These are phyloP conservation scores for Drosophila putrida DNA, from an alignment of 2,888 invertebrate species.

Conservation along the genomic window DNA sequence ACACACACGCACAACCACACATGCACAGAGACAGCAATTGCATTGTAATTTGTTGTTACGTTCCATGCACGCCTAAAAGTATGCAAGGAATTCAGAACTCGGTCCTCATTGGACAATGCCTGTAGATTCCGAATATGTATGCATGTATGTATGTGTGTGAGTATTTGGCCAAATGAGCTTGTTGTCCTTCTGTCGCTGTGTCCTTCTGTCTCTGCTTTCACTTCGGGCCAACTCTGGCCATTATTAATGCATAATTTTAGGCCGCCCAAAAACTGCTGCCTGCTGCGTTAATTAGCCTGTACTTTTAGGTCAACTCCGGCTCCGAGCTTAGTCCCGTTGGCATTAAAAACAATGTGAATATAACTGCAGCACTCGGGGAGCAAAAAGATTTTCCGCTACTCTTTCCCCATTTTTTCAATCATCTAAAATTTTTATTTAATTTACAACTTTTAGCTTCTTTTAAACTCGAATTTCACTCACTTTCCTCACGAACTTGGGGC, in stretches of 20 bases:
- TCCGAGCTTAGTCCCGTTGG: background rate
- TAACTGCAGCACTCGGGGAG: constrained; percentile 1
- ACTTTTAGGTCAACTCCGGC: constrained; percentile 35
- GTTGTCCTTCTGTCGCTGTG: constrained; percentile 2
- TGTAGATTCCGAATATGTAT: constrained; percentile 18
- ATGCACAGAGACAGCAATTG: constrained; percentile 52
- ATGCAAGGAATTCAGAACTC: constrained; percentile 46
- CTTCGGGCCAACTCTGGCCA: constrained; percentile 18
- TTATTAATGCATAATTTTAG: constrained; percentile 74
- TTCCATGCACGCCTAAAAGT: constrained; percentile 40
- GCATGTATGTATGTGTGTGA: constrained; percentile 1
- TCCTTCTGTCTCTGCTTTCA: constrained; percentile 17
- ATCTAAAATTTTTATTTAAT: constrained; percentile 7
- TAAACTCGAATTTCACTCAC: constrained; percentile 4
- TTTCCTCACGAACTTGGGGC: constrained; percentile 27
- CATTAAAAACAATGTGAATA: constrained; percentile 4
- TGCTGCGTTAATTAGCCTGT: constrained; percentile 63
- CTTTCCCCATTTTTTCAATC: background rate
- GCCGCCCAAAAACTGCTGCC: constrained; percentile 26
- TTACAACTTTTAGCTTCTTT: background rate
- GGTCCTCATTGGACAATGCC: constrained; percentile 16
- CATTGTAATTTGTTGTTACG: constrained; percentile 71
- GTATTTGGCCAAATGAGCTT: constrained; percentile 50
- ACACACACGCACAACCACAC: constrained; percentile 25
- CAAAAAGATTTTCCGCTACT: background rate